Percentiles rank a stretch among this genome's conserved stretches.
These are phyloP conservation scores for Paramormyrops hopkinsi DNA, from an alignment of 2,797 vertebrate genomes.

Conservation along the genomic window DNA sequence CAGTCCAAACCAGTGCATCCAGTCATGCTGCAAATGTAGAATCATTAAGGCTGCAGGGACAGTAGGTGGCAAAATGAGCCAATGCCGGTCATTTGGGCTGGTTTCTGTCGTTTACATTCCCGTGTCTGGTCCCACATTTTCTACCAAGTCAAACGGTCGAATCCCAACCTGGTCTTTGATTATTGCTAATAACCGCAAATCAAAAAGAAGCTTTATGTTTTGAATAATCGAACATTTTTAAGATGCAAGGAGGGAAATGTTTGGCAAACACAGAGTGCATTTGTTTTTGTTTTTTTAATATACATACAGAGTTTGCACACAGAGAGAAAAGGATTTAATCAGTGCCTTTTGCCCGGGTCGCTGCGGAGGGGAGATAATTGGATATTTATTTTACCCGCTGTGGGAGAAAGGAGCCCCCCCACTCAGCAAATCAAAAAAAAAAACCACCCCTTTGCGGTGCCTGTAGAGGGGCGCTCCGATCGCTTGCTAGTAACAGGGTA, in stretches of 20 bases:
- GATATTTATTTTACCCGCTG: constrained; percentile 4
- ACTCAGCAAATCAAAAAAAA: background rate
- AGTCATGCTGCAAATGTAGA: background rate
- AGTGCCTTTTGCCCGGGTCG: background rate
- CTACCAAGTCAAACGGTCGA: background rate
- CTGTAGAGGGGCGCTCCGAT: background rate
- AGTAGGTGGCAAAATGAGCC: background rate
- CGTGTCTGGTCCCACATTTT: background rate
- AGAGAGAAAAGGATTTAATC: constrained; percentile 12
- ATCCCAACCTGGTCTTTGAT: background rate
- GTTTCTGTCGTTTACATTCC: background rate
- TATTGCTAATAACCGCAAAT: background rate
- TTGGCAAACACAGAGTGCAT: background rate
- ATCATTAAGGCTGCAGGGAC: background rate
- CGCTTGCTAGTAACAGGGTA: background rate
- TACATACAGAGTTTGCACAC: background rate
- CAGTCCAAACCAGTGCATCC: background rate
- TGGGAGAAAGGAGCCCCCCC: background rate
- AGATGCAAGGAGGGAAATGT: background rate
- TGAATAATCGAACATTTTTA: background rate
- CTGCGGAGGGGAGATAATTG: constrained; percentile 15
- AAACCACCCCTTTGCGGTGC: background rate
- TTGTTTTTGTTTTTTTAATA: background rate
- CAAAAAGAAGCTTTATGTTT: background rate
- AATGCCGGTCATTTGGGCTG: background rate